Evolutionary conservation across 2,888 invertebrate species (phyloP).

Genomic region (Drepanosiphum platanoidis): DNA sequence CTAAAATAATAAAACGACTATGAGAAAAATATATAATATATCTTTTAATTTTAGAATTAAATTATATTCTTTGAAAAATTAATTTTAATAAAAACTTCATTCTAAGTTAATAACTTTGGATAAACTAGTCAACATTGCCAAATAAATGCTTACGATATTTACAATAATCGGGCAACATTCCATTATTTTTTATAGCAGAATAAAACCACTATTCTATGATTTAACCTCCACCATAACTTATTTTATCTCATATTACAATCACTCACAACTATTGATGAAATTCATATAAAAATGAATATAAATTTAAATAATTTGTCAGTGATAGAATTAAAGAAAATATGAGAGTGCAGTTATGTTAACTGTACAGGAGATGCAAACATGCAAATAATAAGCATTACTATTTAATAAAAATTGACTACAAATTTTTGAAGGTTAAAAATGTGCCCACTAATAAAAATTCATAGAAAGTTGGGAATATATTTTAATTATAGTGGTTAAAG

Average conservation of each 20-base stretch:
- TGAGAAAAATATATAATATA: neutral
- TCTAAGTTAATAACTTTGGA: neutral
- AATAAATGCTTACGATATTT: slow-evolving; percentile 36
- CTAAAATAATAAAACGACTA: neutral
- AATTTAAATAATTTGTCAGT: neutral
- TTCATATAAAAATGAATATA: slow-evolving; percentile 6
- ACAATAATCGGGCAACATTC: slow-evolving; percentile 12
- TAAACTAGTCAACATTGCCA: slow-evolving; percentile 49
- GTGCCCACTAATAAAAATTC: neutral
- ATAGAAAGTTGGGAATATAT: neutral
- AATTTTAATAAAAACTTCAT: no score
- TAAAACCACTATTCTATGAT: neutral
- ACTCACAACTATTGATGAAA: neutral
- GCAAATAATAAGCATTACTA: slow-evolving; percentile 52
- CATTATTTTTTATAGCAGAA: neutral
- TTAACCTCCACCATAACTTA: slow-evolving; percentile 37
- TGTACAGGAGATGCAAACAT: slow-evolving; percentile 46
- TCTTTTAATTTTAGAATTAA: neutral
- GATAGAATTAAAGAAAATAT: slow-evolving; percentile 5
- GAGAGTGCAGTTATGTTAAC: slow-evolving; percentile 40
- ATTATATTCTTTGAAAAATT: no score
- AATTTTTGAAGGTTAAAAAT: slow-evolving; percentile 17
- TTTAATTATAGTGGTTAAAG: neutral
- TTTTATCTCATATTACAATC: neutral
- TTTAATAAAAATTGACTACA: slow-evolving; percentile 17